These are phyloP conservation scores for Neostethus bicornis DNA, from an alignment of 2,797 vertebrate genomes.

Conservation along the genomic window DNA sequence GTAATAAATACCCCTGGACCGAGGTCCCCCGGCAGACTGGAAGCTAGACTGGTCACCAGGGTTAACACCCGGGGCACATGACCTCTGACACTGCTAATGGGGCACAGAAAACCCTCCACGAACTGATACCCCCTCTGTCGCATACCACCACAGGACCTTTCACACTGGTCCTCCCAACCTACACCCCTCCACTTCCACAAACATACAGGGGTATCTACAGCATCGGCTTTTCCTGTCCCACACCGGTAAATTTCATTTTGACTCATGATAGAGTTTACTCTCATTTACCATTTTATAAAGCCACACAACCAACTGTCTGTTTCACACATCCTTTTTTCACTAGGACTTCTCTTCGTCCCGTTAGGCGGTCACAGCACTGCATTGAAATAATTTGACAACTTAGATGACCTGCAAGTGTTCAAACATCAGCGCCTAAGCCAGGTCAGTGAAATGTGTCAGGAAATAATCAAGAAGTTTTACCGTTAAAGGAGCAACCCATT, in stretches of 20 bases:
- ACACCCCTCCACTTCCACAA: conserved; percentile 47
- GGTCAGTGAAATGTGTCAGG: conserved; percentile 1
- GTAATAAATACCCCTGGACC: conserved; percentile 84
- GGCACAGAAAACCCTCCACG: conserved; percentile 82
- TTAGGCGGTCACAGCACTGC: not conserved
- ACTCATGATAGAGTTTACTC: not conserved
- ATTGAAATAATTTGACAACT: conserved; percentile 9
- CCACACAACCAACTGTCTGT: not conserved
- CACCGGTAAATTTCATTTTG: conserved; percentile 30
- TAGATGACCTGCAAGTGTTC: conserved; percentile 1
- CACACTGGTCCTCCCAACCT: conserved; percentile 69
- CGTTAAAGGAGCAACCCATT: too few species aligned
- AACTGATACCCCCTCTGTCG: conserved; percentile 80
- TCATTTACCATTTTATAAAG: conserved; percentile 10
- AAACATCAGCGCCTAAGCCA: not conserved
- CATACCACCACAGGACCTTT: conserved; percentile 86
- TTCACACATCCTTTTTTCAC: not conserved
- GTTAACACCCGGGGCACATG: conserved; percentile 84
- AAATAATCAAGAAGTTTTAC: not conserved
- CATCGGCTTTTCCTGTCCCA: conserved; percentile 55
- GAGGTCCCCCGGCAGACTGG: conserved; percentile 82
- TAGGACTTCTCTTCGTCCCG: conserved; percentile 2
- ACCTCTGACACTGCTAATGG: conserved; percentile 87
- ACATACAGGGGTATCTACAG: conserved; percentile 67
- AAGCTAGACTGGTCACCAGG: conserved; percentile 84